These are phyloP conservation scores for Dyspetes luteomarginatus DNA, from an alignment of 2,888 invertebrate species.

Conservation along the genomic window DNA sequence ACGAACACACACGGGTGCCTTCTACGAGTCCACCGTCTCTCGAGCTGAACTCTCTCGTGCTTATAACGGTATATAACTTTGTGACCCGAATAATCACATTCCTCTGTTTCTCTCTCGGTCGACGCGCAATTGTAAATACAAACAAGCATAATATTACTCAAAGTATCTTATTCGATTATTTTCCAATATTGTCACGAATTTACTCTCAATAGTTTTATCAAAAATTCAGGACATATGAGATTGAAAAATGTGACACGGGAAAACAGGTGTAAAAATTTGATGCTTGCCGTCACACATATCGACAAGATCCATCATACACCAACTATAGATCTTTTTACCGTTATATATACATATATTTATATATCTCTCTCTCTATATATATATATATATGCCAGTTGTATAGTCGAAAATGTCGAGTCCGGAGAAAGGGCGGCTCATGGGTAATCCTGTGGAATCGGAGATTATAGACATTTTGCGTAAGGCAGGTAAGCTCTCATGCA, in stretches of 20 bases:
- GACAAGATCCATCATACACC: not conserved
- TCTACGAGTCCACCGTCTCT: not conserved
- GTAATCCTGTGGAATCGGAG: conserved; percentile 45
- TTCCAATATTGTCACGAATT: not conserved
- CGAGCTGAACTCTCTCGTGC: conserved; percentile 27
- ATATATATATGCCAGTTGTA: not conserved
- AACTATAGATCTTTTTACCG: not conserved
- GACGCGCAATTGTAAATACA: conserved; percentile 50
- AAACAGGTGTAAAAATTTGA: not conserved
- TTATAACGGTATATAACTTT: conserved; percentile 55
- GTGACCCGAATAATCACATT: conserved; percentile 61
- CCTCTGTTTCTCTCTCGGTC: conserved; percentile 35
- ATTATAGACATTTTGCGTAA: conserved; percentile 58
- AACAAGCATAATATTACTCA: conserved; percentile 31
- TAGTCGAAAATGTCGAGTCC: conserved; percentile 51
- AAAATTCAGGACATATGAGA: not conserved
- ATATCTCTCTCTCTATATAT: conserved; percentile 7
- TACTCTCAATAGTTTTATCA: not conserved
- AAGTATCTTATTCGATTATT: not conserved
- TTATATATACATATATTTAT: not conserved
- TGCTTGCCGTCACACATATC: not conserved
- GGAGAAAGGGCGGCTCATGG: not conserved
- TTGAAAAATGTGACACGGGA: not conserved
- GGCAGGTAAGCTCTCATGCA: conserved; percentile 55
- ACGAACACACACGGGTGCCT: not conserved